Evolutionary conservation across 2,113 vertebrate genomes (phyloP), one percentile per base, ranked within the genome.

Genomic region (Campylorhamphus procurvoides): DNA sequence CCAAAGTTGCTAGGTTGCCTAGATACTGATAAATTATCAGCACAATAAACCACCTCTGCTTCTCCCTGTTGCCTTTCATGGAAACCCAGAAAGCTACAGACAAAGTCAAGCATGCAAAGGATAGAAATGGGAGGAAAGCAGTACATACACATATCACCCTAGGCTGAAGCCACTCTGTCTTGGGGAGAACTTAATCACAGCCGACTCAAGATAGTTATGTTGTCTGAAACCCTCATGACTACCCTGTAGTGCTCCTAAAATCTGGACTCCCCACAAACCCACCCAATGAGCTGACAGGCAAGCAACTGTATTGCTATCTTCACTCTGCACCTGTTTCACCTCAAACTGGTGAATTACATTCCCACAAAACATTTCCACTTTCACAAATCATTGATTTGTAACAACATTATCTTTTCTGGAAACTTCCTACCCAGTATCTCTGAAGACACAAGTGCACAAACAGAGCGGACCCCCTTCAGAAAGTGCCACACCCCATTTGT

Each of bases 401-500:
- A 78, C 18, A 22, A 42, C 50, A 35, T 29, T 27, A 23, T 22
- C 33, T 90, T 79, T 58, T 39, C 77, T 82, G 55, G 49, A 58
- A 47, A 73, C 46, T 16, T 53, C 62, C 63, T 55, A 11, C 49
- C 29, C 9, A 2, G 8, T 3, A 27, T 29, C 42, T 79, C 52
- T 60, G 68, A 67, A 74, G 35, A 47, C 33, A 52, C 19, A 66
- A 49, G 4, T 5, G 29, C 25, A 60, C 25, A 75, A n/a, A 44
- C 1, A 37, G 29, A 52, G 11, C 1, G 0, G 35, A 29, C 14
- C 7, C 39, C 55, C n/a, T 40, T 47, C 20, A 40, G 44, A 82
- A 52, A 53, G n/a, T 0, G 0, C 39, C 0, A 0, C 25, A 22
- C 3, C 18, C 27, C 3, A 6, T 8, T 6, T 33, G 10, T 0